Percentiles rank a stretch among this genome's conserved stretches.
phyloP scores from a whole-genome alignment of 2,113 vertebrate species.

The Microtus oregoni region DNA sequence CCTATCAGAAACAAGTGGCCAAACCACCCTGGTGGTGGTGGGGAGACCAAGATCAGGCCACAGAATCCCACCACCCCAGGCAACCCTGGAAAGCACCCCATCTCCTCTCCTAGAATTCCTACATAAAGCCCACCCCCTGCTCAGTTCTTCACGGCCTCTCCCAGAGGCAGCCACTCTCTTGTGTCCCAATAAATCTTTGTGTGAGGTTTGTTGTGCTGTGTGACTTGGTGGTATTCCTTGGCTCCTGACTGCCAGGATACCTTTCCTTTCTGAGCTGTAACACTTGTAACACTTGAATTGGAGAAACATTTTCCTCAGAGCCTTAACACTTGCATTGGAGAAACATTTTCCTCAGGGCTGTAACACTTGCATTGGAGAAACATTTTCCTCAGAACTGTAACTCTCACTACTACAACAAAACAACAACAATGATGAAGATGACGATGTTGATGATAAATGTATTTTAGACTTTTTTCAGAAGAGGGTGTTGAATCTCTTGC shows the following conservation, averaged over 20 bases:
- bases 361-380: background rate
- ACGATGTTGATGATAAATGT: background rate
- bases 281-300: background rate
- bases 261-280: background rate
- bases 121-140: background rate
- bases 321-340: background rate
- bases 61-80: background rate
- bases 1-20: background rate
- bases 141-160: background rate
- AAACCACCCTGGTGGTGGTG: background rate
- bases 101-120: too few relatives aligned
- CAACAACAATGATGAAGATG: background rate
- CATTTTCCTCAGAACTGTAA: background rate
- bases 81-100: too few relatives aligned
- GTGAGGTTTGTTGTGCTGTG: background rate
- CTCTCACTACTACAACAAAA: background rate
- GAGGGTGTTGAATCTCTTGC: background rate
- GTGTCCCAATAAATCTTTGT: background rate
- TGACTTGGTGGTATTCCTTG: background rate
- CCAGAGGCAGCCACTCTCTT: background rate
- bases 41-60: background rate
- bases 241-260: background rate
- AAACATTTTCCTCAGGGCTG: background rate
- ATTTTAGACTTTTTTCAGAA: background rate
- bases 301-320: background rate